phyloP scores from a whole-genome alignment of 92 coral and sea anemone species.

The Umimayanthus kanabou region DNA sequence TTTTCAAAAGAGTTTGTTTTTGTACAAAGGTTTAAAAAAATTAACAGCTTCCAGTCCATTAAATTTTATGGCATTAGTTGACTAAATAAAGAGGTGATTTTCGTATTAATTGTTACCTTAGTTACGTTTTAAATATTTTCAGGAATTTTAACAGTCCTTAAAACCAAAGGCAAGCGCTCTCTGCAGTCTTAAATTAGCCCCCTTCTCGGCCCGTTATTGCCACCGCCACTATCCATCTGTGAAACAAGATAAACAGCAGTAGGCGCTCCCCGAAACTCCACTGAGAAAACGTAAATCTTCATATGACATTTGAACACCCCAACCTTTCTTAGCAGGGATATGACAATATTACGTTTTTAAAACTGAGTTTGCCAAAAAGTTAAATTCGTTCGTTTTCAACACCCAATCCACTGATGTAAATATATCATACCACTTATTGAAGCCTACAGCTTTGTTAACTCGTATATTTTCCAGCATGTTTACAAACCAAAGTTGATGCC shows the following conservation, averaged over 20 bases:
- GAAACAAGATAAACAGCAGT: neutral
- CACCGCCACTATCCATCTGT: neutral
- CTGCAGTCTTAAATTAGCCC: neutral
- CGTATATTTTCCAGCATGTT: neutral
- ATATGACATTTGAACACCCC: neutral
- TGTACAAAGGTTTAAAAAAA: neutral
- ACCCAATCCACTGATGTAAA: neutral
- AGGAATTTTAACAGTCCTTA: neutral
- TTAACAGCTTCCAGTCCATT: neutral
- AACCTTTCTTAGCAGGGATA: neutral
- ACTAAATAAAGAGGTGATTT: too few species aligned
- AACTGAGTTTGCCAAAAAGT: too few species aligned
- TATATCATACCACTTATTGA: neutral
- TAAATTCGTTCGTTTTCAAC: neutral
- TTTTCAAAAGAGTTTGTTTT: neutral
- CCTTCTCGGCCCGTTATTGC: neutral
- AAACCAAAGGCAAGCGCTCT: neutral
- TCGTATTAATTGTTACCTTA: too few species aligned
- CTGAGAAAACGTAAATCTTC: neutral
- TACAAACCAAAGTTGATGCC: constrained; percentile 3
- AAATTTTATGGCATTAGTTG: neutral
- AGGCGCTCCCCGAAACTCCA: neutral
- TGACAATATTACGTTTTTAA: too few species aligned
- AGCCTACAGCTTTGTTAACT: neutral
- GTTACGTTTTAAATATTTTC: neutral